Base-by-base conservation (phyloP, 2,888 invertebrate genomes). In the Metacarcinus magister region DNA sequence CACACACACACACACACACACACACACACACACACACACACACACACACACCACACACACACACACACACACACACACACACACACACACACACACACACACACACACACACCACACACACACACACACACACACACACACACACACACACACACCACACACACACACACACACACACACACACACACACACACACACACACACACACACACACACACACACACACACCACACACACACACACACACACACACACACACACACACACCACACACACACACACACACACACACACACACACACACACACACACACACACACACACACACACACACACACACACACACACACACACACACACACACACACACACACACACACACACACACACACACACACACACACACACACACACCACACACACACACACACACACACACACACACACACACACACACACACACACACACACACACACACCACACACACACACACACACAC, bases 81-180 rank as follows among this genome's bases (percentile, higher is more conserved):
- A 54, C 54, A 54, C 54, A 54, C 54, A 54, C 4, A 89, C 89
- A 89, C 43, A 89, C 43, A 39, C 32, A 39, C 32, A 43, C 90
- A 90, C 44, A 28, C 48, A n/a, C 19, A 93, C 23, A 48, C 28
- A 92, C n/a, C 32, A 44, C 44, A 39, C 48, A 19, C 54, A 54
- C 95, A 60, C 39, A 96, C 96, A 54, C 89, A 89, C 28, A 89
- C 89, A 89, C 89, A 89, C 28, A 89, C 89, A 89, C 89, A 89
- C 28, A 89, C 89, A 28, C 28, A 89, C 28, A 28, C 89, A 54
- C 54, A 54, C 54, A 54, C n/a, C 54, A 54, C 54, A 54, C 54
- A 54, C 4, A 89, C 89, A 89, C 43, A 89, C 43, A 39, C 32
- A 39, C 32, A 43, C 90, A 90, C 44, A 28, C 48, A n/a, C 19